Evolutionary conservation across 2,113 vertebrate genomes (phyloP).

Genomic region (Gambusia affinis): DNA sequence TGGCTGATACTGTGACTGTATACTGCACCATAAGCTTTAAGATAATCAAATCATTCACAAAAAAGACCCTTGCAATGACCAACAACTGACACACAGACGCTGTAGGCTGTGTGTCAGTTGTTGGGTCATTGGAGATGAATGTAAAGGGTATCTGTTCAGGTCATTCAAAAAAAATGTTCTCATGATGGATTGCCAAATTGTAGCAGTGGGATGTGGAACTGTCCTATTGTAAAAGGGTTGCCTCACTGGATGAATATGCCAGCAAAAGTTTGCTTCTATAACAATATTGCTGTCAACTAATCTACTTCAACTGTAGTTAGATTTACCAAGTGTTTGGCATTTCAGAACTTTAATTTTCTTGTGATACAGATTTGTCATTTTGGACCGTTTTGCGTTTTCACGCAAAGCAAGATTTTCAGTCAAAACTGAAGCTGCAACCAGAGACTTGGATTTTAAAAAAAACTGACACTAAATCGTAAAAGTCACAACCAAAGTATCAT

Average conservation of each 20-base stretch:
- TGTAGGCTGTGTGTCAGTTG: not conserved
- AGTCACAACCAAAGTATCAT: not conserved
- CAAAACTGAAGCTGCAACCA: not conserved
- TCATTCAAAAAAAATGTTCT: constrained; percentile 26
- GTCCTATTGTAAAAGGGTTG: not conserved
- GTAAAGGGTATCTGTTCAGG: constrained; percentile 32
- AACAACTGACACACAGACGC: constrained; percentile 46
- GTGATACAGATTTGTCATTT: not conserved
- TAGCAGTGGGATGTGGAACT: not conserved
- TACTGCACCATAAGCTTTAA: constrained; percentile 24
- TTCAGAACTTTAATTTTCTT: not conserved
- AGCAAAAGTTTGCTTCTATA: not conserved
- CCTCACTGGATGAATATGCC: not conserved
- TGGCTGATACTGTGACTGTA: constrained; percentile 49
- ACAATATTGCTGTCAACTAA: too few species aligned
- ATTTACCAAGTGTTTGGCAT: not conserved
- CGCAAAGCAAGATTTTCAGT: not conserved
- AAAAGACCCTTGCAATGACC: constrained; percentile 20
- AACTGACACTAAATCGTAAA: not conserved
- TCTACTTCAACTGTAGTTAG: too few species aligned
- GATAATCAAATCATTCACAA: constrained; percentile 65
- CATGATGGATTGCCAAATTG: not conserved
- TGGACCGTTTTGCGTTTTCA: not conserved
- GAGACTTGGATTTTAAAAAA: not conserved
- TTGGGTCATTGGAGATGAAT: constrained; percentile 35